Percentiles rank a stretch among this genome's conserved stretches.
phyloP scores from a whole-genome alignment of 2,113 vertebrate genomes.

The Variabilichromis moorii region DNA sequence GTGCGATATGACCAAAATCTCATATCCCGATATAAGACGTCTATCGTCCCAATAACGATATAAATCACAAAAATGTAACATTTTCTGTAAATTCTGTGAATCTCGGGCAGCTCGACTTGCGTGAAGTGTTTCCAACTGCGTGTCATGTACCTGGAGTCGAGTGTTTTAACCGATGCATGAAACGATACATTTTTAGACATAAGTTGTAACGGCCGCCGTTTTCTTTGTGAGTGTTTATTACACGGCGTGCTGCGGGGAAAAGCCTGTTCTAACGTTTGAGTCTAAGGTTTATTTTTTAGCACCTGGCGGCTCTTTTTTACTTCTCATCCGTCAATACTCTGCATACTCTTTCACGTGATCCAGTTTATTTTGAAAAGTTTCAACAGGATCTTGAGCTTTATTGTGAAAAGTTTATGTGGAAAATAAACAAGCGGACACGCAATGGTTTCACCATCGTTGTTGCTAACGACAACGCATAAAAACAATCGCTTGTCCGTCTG shows the following conservation, averaged over 20 bases:
- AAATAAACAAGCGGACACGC: no score
- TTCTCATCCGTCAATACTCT: accelerated
- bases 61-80: not conserved
- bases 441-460: no score
- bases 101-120: accelerated
- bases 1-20: no score
- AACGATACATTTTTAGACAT: not conserved
- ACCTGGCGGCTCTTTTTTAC: accelerated
- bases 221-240: not conserved
- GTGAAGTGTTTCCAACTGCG: not conserved
- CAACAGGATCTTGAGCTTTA: no score
- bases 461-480: no score
- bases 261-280: not conserved
- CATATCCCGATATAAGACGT: no score
- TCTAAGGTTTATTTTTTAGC: not conserved
- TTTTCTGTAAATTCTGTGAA: not conserved
- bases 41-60: accelerated
- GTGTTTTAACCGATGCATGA: accelerated
- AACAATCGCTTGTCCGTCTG: accelerated
- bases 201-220: accelerated
- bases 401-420: no score
- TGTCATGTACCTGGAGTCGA: accelerated
- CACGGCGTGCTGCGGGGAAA: accelerated
- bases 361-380: no score
- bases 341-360: accelerated